Percentiles rank a stretch among this genome's conserved stretches.
phyloP scores from a whole-genome alignment of 2,113 vertebrate species.

The Crotalus viridis region DNA sequence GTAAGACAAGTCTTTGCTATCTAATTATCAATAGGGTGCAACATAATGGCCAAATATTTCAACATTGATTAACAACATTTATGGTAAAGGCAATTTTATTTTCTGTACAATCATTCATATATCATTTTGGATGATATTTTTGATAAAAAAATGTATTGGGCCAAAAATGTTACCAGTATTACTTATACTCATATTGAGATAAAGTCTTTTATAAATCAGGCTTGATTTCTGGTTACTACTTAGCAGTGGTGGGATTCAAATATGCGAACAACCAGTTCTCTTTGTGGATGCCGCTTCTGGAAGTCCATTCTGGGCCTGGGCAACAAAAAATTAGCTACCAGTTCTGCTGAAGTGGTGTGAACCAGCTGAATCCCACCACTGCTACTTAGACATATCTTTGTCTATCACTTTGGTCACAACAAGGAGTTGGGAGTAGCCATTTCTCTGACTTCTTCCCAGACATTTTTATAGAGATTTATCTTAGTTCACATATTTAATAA shows the following conservation, averaged over 20 bases:
- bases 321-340: too few relatives aligned
- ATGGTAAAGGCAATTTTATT: background rate
- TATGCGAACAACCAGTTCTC: too few relatives aligned
- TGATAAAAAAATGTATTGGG: background rate
- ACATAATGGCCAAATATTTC: background rate
- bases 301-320: too few relatives aligned
- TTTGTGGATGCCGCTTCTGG: too few relatives aligned
- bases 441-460: background rate
- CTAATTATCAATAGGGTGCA: conserved; percentile 3
- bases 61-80: background rate
- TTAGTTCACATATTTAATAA: background rate
- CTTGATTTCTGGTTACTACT: background rate
- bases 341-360: too few relatives aligned
- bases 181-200: background rate
- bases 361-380: too few relatives aligned
- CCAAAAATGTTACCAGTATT: background rate
- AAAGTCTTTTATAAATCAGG: background rate
- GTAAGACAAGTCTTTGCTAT: conserved; percentile 17
- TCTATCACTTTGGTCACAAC: background rate
- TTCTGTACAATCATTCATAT: background rate
- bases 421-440: background rate
- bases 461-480: background rate
- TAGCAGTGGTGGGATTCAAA: too few relatives aligned
- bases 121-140: background rate
- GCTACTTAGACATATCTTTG: background rate